Percentiles rank a stretch among this genome's conserved stretches.
These are phyloP conservation scores for Loris lydekkerianus DNA, from an alignment of 2,797 vertebrate species.

Conservation along the genomic window DNA sequence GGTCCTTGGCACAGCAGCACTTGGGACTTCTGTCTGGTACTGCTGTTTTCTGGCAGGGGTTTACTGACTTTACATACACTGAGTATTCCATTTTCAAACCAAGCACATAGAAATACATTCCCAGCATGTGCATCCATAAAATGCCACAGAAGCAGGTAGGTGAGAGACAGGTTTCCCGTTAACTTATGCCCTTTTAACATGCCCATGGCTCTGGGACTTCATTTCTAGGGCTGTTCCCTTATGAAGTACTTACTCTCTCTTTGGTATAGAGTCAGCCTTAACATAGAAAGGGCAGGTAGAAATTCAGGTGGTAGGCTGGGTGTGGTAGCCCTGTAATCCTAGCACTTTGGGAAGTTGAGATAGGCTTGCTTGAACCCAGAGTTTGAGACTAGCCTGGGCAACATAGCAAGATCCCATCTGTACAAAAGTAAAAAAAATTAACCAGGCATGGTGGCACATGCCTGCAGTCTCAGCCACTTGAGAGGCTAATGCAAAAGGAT, in stretches of 20 bases:
- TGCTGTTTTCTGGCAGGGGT: fast-evolving
- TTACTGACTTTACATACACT: background rate
- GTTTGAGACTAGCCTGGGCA: background rate
- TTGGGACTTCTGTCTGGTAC: background rate
- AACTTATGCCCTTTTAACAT: background rate
- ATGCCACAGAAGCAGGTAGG: background rate
- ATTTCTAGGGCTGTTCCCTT: background rate
- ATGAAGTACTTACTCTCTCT: background rate
- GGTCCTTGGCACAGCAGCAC: background rate
- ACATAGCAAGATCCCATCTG: background rate
- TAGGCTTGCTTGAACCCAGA: background rate
- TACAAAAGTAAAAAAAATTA: background rate
- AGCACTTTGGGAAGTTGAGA: background rate
- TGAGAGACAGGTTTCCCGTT: background rate
- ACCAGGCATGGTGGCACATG: background rate
- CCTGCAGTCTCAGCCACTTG: background rate
- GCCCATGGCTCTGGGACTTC: fast-evolving
- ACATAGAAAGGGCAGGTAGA: background rate
- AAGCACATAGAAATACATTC: background rate
- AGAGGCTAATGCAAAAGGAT: background rate
- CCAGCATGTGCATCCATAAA: background rate
- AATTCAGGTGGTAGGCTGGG: background rate
- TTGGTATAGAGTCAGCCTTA: background rate
- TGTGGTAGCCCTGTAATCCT: background rate
- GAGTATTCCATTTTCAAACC: background rate